Conservation (phyloP, 2,888 invertebrate species). For the Harpalus rufipes region DNA sequence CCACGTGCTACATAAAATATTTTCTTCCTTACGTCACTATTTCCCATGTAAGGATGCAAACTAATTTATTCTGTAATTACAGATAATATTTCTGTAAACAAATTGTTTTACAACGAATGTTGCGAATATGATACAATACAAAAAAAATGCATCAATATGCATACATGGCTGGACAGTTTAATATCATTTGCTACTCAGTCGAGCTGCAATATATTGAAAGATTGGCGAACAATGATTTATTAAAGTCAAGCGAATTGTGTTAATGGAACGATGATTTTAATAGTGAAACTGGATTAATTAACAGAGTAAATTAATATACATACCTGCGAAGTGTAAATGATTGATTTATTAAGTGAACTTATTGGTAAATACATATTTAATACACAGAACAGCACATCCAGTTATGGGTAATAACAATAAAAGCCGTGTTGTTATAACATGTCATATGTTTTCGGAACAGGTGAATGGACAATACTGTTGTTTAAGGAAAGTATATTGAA, state of each 20-base stretch:
- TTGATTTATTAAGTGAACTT: neutral
- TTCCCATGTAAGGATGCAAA: neutral
- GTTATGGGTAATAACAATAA: no score
- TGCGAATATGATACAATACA: conserved; percentile 31
- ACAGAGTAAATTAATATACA: neutral
- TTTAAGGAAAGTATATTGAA: no score
- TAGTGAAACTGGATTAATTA: neutral
- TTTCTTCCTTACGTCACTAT: neutral
- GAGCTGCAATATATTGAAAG: neutral
- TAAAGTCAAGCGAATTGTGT: conserved; percentile 2
- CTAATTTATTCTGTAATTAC: conserved; percentile 5
- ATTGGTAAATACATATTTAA: no score
- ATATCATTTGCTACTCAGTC: neutral
- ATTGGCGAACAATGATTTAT: neutral
- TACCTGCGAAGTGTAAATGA: neutral
- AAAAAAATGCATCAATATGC: neutral
- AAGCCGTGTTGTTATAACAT: no score
- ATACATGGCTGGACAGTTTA: neutral
- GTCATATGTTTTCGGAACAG: no score
- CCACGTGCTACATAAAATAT: neutral
- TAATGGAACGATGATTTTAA: conserved; percentile 25
- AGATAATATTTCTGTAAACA: conserved; percentile 9
- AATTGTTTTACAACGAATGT: conserved; percentile 19
- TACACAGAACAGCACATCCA: no score
- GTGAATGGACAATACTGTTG: no score